Base-by-base conservation (phyloP, 2,113 vertebrate genomes). In the Euleptes europaea region DNA sequence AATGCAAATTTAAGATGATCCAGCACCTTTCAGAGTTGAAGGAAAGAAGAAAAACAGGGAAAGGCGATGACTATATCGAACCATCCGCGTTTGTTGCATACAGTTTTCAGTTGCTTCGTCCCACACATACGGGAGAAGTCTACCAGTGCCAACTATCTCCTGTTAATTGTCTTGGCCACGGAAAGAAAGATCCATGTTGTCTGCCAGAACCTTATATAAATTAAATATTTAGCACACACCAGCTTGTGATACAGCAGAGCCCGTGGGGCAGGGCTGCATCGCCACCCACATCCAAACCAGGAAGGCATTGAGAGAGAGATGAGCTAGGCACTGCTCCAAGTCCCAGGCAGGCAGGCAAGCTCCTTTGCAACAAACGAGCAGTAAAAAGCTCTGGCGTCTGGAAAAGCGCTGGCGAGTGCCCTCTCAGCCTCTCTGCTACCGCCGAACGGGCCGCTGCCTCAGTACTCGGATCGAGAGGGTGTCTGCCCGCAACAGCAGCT, bases 381-480 rank as follows among this genome's bases (percentile, higher is more conserved):
- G 65, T 38, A 7, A 33, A 11, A 54, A 69, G 44, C 19, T 33
- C 35, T 47, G n/a, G 4, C 7, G 6, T 47, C 70, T 49, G 38
- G 44, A 21, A 15, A 49, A 66, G 6, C 49, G 63, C 47, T 31
- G 14, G 7, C 19, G 13, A 42, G 6, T 5, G 6, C 13, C 2
- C 13, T 2, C 17, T 35, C 1, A 8, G 8, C 33, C 35, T 49
- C 33, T 8, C 57, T 6, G 77, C 94, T 95, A 98, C 92, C 94
- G 96, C 1, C 94, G 97, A 0, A 54, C 85, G 0, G 96, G 97
- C 80, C 97, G 96, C 63, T 97, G 97, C 33, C 96, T 95, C 84
- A 98, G 95, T 90, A 99, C 97, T 0, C 98, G 96, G 14, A 99
- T 87, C 1, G 96, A 96, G 74, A 98, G 94, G 0, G 78, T 97